A percentile compares a stretch with the other conserved stretches of the same genome.
Evolutionary conservation across 1,140 invertebrate genomes (phyloP).

Genomic region (Pseudachorutes palmiensis): DNA sequence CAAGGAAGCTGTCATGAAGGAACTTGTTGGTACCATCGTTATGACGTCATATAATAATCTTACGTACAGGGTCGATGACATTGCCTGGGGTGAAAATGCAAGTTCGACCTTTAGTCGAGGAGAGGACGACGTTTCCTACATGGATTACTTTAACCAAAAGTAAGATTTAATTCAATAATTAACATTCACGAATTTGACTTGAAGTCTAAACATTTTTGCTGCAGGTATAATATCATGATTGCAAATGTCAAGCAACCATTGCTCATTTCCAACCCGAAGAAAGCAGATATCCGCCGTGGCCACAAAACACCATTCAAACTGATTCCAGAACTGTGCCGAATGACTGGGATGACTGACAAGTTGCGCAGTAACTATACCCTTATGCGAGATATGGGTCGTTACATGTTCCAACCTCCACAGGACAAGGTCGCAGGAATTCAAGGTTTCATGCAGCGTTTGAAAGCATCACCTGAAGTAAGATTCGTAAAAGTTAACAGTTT

Average conservation of each 20-base stretch:
- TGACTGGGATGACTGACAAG: slow-evolving; percentile 42
- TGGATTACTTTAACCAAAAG: slow-evolving; percentile 66
- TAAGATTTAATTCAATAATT: neutral
- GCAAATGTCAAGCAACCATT: slow-evolving; percentile 26
- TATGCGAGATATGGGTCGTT: slow-evolving; percentile 40
- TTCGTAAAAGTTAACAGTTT: neutral
- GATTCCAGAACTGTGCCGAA: slow-evolving; percentile 43
- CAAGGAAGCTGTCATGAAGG: slow-evolving; percentile 40
- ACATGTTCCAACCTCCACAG: slow-evolving; percentile 45
- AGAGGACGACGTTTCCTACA: slow-evolving; percentile 54
- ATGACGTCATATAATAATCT: slow-evolving; percentile 61
- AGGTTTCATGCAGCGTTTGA: slow-evolving; percentile 34
- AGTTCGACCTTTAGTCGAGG: slow-evolving; percentile 57
- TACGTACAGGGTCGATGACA: slow-evolving; percentile 70
- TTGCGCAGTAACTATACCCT: slow-evolving; percentile 39
- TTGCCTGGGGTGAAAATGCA: slow-evolving; percentile 64
- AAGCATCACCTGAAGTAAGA: neutral
- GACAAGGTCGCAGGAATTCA: slow-evolving; percentile 38
- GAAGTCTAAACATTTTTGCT: neutral
- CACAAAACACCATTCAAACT: slow-evolving; percentile 34
- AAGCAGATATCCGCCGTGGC: slow-evolving; percentile 37
- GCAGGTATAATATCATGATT: slow-evolving; percentile 33
- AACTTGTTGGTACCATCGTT: slow-evolving; percentile 46
- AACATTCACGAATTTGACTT: neutral
- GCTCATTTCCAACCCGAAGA: slow-evolving; percentile 22